Base-by-base conservation (phyloP, 1,140 invertebrate species). In the Holcopasites calliopsidis region DNA sequence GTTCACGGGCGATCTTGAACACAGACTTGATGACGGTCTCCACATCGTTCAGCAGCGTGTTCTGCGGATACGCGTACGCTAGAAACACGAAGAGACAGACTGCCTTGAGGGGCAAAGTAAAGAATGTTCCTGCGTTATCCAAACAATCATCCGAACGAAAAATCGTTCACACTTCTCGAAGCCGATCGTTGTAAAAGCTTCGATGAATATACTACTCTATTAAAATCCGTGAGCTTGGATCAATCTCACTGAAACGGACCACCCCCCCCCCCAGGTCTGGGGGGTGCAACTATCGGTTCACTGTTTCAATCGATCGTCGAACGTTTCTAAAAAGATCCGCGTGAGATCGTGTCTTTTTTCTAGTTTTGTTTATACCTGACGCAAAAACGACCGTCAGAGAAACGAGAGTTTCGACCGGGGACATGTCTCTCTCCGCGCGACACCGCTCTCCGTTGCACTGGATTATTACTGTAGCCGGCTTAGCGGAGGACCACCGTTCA, bases 401-500 rank as follows among this genome's bases (percentile, higher is more conserved):
- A 38, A 85, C 31, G 52, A 83, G 62, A 52, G 52, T 42, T 50
- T 80, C 64, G 55, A 72, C 33, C 49, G 50, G 55, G 62, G 78
- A 74, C 84, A 85, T 85, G 73, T 76, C 74, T 82, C n/a, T n/a
- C 60, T 50, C 28, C 61, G 44, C 71, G 58, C 65, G 68, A 77
- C 69, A 72, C 80, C 77, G 40, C 64, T 64, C 74, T 58, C 47
- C 71, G 71, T 83, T 83, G 74, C 83, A 85, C 80, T 80, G 77
- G 77, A 85, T 83, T 85, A 85, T 74, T 83, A 85, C 84, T 85
- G 78, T 79, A 80, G 68, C 78, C 74, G 74, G 62, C 68, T 85
- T 85, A 85, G 70, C 77, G 57, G 55, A 65, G 58, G 40, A 38
- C 35, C 69, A 69, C 76, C 83, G 85, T 85, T 85, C 83, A 85